Conservation (phyloP, 2,797 vertebrate species). For the Zalophus californianus region DNA sequence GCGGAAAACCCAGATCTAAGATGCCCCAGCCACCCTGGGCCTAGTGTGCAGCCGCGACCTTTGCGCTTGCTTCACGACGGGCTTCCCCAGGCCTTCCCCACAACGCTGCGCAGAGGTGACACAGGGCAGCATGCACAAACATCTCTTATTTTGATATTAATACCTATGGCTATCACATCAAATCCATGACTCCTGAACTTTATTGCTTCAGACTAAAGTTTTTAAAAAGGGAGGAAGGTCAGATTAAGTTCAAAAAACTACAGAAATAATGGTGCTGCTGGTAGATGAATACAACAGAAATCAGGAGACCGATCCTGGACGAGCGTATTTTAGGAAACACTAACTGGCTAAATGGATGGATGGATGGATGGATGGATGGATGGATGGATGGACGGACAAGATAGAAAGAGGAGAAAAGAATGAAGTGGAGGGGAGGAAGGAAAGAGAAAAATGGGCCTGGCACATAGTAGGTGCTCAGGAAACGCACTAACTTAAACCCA, state of each 20-base stretch:
- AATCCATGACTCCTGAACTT: neutral
- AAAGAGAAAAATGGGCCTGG: neutral
- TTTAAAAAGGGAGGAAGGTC: neutral
- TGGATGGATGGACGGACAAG: neutral
- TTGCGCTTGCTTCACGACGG: fast-evolving
- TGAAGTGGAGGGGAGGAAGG: neutral
- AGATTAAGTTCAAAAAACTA: neutral
- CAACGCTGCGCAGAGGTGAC: fast-evolving
- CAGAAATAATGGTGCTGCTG: neutral
- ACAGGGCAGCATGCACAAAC: fast-evolving
- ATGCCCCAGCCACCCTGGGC: neutral
- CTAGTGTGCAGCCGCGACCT: neutral
- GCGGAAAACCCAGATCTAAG: neutral
- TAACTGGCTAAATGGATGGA: neutral
- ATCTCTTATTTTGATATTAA: neutral
- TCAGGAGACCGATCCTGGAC: neutral
- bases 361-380: no score
- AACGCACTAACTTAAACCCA: neutral
- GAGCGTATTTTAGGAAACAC: neutral
- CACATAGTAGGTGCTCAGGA: neutral
- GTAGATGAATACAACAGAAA: neutral
- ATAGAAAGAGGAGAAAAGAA: neutral
- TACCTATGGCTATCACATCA: neutral
- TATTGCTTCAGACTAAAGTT: neutral
- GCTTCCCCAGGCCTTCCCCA: neutral